These are phyloP conservation scores for Pseudorhiza aurosa DNA, from an alignment of 30 jellyfish, hydroid and myxozoan genomes.

Conservation along the genomic window DNA sequence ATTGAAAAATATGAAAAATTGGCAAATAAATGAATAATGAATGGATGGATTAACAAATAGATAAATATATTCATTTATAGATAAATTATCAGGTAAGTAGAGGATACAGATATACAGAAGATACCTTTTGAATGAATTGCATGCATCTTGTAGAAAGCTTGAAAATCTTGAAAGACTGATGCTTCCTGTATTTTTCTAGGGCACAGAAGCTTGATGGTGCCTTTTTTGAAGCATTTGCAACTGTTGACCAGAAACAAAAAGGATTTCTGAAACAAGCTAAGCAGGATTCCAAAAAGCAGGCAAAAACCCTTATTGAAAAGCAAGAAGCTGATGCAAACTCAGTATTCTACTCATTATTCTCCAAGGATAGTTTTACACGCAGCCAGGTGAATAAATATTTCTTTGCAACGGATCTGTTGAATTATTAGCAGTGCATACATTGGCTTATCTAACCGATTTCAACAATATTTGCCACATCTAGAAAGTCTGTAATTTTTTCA, in stretches of 20 bases:
- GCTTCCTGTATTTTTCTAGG: conserved; percentile 20
- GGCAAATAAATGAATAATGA: too few species aligned
- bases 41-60: too few species aligned
- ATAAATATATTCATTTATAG: too few species aligned
- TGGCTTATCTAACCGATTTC: background rate
- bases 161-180: background rate
- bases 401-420: too few species aligned
- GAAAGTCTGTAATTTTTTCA: too few species aligned
- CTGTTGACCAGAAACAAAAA: conserved; percentile 69
- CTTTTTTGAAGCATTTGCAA: conserved; percentile 76
- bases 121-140: too few species aligned
- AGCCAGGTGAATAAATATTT: conserved; percentile 1
- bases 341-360: conserved; percentile 12
- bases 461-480: too few species aligned
- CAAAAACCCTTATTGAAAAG: conserved; percentile 26
- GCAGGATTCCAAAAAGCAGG: conserved; percentile 60
- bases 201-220: conserved; percentile 87
- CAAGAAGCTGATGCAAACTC: conserved; percentile 42
- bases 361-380: conserved; percentile 35
- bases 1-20: too few species aligned
- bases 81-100: too few species aligned
- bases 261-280: conserved; percentile 73
- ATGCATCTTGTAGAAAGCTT: background rate
- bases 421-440: background rate
- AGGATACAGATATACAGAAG: too few species aligned